These are phyloP conservation scores for Ctenosaura bakeri DNA, from an alignment of 2,797 vertebrate genomes.

Conservation along the genomic window DNA sequence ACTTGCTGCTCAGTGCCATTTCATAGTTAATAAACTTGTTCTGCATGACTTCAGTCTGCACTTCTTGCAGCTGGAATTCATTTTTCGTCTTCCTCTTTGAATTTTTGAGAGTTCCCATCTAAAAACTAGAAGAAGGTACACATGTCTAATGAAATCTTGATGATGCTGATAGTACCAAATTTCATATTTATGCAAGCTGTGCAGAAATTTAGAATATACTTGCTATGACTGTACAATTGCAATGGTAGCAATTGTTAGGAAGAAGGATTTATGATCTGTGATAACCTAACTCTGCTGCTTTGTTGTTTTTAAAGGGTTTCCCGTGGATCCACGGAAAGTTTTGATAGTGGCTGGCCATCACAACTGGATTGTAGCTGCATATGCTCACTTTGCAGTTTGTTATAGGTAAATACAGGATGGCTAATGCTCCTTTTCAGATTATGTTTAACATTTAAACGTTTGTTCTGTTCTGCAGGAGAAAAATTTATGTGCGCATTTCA, in stretches of 20 bases:
- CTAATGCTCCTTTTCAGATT: neutral
- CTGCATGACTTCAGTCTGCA: neutral
- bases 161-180: neutral
- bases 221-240: neutral
- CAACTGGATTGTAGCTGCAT: slow-evolving; percentile 99
- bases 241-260: neutral
- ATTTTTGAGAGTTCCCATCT: neutral
- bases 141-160: neutral
- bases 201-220: neutral
- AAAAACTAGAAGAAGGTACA: neutral
- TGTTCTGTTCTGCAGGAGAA: neutral
- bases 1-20: neutral
- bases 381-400: slow-evolving; percentile 97
- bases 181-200: neutral
- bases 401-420: slow-evolving; percentile 88
- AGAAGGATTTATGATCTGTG: neutral
- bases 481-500: neutral
- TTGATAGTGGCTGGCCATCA: slow-evolving; percentile 97
- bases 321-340: slow-evolving; percentile 95
- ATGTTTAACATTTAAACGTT: neutral
- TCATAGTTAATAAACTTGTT: neutral
- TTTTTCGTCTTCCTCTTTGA: neutral
- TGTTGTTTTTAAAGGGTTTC: slow-evolving; percentile 81
- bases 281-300: too few relatives aligned
- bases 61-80: neutral